phyloP scores from a whole-genome alignment of 2,888 invertebrate species.

The Chalcis sispes region DNA sequence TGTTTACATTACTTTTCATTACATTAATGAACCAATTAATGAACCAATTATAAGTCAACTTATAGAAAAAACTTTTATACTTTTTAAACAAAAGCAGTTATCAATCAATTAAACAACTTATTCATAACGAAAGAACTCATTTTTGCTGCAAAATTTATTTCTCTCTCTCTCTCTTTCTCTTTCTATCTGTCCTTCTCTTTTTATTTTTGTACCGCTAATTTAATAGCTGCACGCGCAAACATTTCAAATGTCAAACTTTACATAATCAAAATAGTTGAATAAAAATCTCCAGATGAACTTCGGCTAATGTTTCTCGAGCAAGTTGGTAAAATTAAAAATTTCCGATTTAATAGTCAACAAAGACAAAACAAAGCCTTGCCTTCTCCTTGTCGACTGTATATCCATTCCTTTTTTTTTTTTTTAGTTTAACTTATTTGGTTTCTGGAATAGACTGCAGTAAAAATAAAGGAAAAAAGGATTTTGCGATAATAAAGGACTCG shows the following conservation, averaged over 20 bases:
- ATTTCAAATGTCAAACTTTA: slow-evolving; percentile 42
- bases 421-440: too few species aligned
- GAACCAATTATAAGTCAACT: not conserved
- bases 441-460: not conserved
- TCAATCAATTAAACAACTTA: slow-evolving; percentile 26
- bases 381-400: too few species aligned
- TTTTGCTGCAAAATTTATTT: slow-evolving; percentile 6
- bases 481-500: slow-evolving; percentile 26
- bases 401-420: too few species aligned
- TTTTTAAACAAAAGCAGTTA: slow-evolving; percentile 27
- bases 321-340: slow-evolving; percentile 28
- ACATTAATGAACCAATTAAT: not conserved
- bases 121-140: slow-evolving; percentile 24
- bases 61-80: slow-evolving; percentile 2
- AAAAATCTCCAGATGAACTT: slow-evolving; percentile 33
- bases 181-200: not conserved
- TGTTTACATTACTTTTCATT: too few species aligned
- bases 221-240: not conserved
- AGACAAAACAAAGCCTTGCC: slow-evolving; percentile 11
- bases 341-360: slow-evolving; percentile 38
- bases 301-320: slow-evolving; percentile 12
- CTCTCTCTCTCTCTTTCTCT: not conserved
- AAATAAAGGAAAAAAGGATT: slow-evolving; percentile 6
- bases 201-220: slow-evolving; percentile 30
- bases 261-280: slow-evolving; percentile 6